These are phyloP conservation scores for Platalea minor DNA, from an alignment of 2,797 vertebrate genomes.

Conservation along the genomic window DNA sequence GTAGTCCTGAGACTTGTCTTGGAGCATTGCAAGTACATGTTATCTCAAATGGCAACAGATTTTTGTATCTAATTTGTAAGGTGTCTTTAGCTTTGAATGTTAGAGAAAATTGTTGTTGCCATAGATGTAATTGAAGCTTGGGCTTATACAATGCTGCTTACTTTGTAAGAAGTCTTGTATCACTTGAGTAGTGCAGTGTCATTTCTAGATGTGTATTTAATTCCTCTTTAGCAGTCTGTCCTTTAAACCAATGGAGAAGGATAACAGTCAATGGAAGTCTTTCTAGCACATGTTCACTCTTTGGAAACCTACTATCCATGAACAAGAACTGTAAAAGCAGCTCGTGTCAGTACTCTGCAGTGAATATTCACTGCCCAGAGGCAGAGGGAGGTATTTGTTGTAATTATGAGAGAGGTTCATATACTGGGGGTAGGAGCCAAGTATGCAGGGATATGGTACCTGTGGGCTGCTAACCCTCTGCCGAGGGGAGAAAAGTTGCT, in stretches of 20 bases:
- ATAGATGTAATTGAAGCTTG: not conserved
- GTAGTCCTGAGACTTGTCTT: not conserved
- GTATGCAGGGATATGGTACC: not conserved
- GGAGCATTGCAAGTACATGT: not conserved
- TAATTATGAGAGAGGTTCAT: not conserved
- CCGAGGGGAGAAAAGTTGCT: not conserved
- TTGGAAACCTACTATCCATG: not conserved
- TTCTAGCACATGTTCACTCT: not conserved
- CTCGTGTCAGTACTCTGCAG: not conserved
- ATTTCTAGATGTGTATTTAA: not conserved
- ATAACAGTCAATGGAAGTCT: not conserved
- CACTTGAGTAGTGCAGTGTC: not conserved
- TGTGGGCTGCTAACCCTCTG: not conserved
- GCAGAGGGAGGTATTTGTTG: not conserved
- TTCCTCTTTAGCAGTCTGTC: not conserved
- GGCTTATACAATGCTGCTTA: not conserved
- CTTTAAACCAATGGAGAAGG: not conserved
- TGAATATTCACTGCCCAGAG: not conserved
- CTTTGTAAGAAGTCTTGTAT: not conserved
- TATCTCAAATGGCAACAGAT: not conserved
- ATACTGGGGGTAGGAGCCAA: not conserved
- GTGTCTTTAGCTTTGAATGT: not conserved
- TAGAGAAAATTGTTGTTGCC: not conserved
- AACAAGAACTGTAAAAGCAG: not conserved
- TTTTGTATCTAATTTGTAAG: not conserved